Evolutionary conservation across 2,888 invertebrate species (phyloP), one percentile per base, ranked within the genome.

Genomic region (Loripinus fragilis): DNA sequence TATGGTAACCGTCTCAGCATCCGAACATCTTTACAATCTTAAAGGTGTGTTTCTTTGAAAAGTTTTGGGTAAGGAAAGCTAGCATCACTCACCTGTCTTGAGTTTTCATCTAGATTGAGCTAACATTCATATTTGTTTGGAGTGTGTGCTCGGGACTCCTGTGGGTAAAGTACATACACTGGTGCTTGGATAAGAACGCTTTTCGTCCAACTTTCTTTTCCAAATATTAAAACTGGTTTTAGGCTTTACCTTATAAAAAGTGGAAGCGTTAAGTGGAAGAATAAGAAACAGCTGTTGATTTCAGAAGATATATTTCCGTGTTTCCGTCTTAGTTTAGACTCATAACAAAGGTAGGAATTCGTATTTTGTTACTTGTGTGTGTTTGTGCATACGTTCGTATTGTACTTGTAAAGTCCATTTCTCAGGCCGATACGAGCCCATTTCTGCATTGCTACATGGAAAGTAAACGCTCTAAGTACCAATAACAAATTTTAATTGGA

Each of bases 1-100:
- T 69, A 83, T 83, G 48, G 80, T n/a, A 74, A 83, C 83, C 42
- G 78, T 67, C 78, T 72, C 67, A 75, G 76, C 78, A 69, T 80
- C 76, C 50, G 71, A 78, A 67, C 78, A 76, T 74, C 76, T 69
- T 65, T 74, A 76, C 69, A 48, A 79, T 82, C 78, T 65, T 68
- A 41, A 68, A 67, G 76, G 78, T 76, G 76, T 71, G 74, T 74
- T 82, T 76, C 76, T 76, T 78, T 73, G 71, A 76, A 82, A 82
- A 78, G 74, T 76, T 78, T 76, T 74, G 78, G 79, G 79, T 78
- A 76, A 74, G 82, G 76, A 71, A 74, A 74, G 64, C 38, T 66
- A 50, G 45, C 50, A 48, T 73, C 41, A 28, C 45, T 60, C 17
- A 12, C 60, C 60, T 60, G 30, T 33, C 60, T 60, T 33, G 30